Base-by-base conservation (phyloP, 1,140 invertebrate species). In the Steinernema khuongi region DNA sequence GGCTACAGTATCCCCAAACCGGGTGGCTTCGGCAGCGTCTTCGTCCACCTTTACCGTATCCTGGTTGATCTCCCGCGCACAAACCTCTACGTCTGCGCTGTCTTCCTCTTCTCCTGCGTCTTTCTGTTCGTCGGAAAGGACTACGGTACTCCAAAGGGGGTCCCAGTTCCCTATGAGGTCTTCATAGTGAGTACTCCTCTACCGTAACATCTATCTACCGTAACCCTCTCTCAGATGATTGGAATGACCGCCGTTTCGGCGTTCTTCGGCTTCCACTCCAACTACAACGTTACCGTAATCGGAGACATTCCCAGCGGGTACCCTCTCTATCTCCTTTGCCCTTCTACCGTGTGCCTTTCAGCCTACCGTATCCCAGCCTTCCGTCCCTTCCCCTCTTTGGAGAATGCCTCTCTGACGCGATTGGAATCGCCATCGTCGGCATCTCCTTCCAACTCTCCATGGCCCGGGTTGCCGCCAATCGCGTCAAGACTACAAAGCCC, bases 401-500 rank as follows among this genome's bases (percentile, higher is more conserved):
- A 14, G 50, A 60, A 4, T 60, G 50, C 22, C 19, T 60, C 22
- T 26, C 11, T 4, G 50, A 60, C 50, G 7, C 7, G 4, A 11
- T 60, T 22, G 50, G 50, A 60, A 60, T 60, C 50, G 7, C 50
- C 4, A 60, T 60, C 22, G 50, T 60, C 50, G 50, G 50, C 7
- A 60, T 60, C 50, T 60, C 50, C 26, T 60, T 60, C 22, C 50
- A 60, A 26, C 50, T 60, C 50, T 60, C 50, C 4, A 60, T 60
- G 50, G 50, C 50, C 7, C 50, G 50, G 14, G 50, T 60, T 22
- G 50, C 50, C 50, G 11, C 11, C 4, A 60, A 60, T 60, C 50
- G 50, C 50, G 50, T 60, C 50, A 60, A 60, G 22, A 26, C 19
- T 4, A 60, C 26, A 22, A 7, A 60, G 26, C 50, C 50, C 7